phyloP scores from a whole-genome alignment of 1,140 invertebrate species.

The Euura saliciscinereae region DNA sequence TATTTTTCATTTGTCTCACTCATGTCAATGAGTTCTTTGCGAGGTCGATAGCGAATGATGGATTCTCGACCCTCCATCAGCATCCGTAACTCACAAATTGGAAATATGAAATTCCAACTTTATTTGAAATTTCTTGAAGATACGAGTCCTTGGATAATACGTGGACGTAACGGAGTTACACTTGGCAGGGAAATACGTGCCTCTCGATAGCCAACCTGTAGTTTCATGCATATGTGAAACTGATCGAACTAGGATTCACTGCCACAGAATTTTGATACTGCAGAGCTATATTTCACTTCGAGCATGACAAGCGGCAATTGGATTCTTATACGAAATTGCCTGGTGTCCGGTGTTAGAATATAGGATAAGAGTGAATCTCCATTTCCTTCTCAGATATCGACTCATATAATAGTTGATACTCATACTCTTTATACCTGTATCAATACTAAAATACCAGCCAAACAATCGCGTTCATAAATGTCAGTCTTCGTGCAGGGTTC shows the following conservation, averaged over 20 bases:
- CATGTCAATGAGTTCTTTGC: too few relatives aligned
- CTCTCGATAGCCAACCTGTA: background rate
- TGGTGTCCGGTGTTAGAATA: background rate
- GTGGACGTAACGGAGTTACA: too few relatives aligned
- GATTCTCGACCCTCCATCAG: too few relatives aligned
- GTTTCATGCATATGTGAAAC: background rate
- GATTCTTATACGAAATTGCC: slow-evolving; percentile 1
- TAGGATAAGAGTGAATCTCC: background rate
- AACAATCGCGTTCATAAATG: too few relatives aligned
- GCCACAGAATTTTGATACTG: background rate
- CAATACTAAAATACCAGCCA: background rate
- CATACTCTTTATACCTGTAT: background rate
- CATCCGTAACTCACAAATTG: too few relatives aligned
- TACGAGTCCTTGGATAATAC: too few relatives aligned
- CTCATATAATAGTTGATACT: background rate
- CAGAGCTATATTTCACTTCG: background rate
- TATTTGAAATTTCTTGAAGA: too few relatives aligned
- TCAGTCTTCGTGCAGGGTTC: too few relatives aligned
- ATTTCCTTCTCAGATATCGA: slow-evolving; percentile 2
- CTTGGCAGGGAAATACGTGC: too few relatives aligned
- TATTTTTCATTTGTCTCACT: too few relatives aligned
- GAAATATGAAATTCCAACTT: too few relatives aligned
- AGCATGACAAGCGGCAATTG: background rate
- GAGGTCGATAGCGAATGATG: too few relatives aligned
- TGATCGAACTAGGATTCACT: background rate